Base-by-base conservation (phyloP, 2,797 vertebrate species). In the Gymnoscopelus microlampas region DNA sequence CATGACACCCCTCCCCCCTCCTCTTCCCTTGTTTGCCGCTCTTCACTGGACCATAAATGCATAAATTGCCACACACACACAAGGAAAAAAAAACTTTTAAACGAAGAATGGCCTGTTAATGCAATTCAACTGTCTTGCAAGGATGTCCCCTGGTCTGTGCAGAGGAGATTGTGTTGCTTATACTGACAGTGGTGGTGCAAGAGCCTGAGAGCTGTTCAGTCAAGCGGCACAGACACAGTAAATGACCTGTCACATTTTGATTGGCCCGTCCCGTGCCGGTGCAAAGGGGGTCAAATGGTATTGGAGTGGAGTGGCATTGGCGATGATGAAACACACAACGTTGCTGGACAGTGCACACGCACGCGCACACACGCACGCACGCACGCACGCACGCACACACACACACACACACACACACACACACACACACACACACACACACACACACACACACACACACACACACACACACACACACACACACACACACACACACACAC, bases 221-320 rank as follows among this genome's bases (percentile, higher is more conserved):
- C 61, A 68, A 60, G 63, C 77, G 78, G 68, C 35, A 53, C 67
- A 10, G 13, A 79, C 71, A 68, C 75, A 83, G 53, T 83, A 87
- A 92, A 88, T 86, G 74, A 82, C 74, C 77, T 91, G 79, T 85
- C 77, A 81, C 55, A 66, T 29, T 71, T 23, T 80, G 78, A 87
- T 85, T 75, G 82, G 65, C 72, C 79, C 81, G 55, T 78, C 70
- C 72, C 48, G 10, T 15, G 68, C 78, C 73, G 71, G 62, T 66
- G 55, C 79, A 69, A 81, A 50, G 57, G 56, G 15, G 71, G 71
- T 84, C 71, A 74, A 71, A 79, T 54, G 53, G 58, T 76, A 54
- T 74, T 62, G 69, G 63, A 72, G 55, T 57, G 58, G 63, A 78
- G 19, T 65, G 65, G 70, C 68, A 70, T 60, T 64, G 39, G 39